These are phyloP conservation scores for Dynastes maya DNA, from an alignment of 2,888 invertebrate genomes.

Conservation along the genomic window DNA sequence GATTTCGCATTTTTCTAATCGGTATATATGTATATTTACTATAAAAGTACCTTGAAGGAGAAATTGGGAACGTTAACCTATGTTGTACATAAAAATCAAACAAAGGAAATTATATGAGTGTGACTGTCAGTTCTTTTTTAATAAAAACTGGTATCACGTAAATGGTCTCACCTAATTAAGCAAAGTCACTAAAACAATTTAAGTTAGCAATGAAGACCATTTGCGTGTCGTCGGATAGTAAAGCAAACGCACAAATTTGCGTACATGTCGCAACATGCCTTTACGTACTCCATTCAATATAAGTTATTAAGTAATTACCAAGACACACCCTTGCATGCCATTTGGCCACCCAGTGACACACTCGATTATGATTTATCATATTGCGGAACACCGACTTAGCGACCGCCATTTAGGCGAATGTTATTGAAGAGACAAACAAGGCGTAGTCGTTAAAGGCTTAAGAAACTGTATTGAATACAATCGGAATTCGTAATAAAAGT, in stretches of 20 bases:
- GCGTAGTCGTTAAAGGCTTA: slow-evolving; percentile 9
- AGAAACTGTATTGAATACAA: slow-evolving; percentile 4
- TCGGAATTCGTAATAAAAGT: not conserved
- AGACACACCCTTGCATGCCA: slow-evolving; percentile 49
- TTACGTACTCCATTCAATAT: slow-evolving; percentile 18
- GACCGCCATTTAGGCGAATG: slow-evolving; percentile 24
- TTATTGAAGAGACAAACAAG: slow-evolving; percentile 19
- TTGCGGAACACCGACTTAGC: slow-evolving; percentile 31
- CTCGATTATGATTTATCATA: slow-evolving; percentile 44
- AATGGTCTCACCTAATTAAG: slow-evolving; percentile 18
- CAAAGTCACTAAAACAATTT: slow-evolving; percentile 29
- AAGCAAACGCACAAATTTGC: slow-evolving; percentile 38
- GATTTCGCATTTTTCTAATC: too few relatives aligned
- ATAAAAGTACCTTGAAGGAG: too few relatives aligned
- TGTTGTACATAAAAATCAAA: too few relatives aligned
- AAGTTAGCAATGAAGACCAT: slow-evolving; percentile 10
- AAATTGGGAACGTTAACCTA: too few relatives aligned
- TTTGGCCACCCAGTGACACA: slow-evolving; percentile 45
- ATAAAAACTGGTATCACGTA: not conserved
- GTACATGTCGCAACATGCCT: slow-evolving; percentile 37
- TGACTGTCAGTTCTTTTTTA: too few relatives aligned
- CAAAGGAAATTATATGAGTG: too few relatives aligned
- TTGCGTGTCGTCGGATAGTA: slow-evolving; percentile 25
- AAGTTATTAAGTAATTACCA: slow-evolving; percentile 54
- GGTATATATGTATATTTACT: too few relatives aligned